Evolutionary conservation across 2,797 vertebrate genomes (phyloP), one percentile per base, ranked within the genome.

Genomic region (Falco peregrinus): DNA sequence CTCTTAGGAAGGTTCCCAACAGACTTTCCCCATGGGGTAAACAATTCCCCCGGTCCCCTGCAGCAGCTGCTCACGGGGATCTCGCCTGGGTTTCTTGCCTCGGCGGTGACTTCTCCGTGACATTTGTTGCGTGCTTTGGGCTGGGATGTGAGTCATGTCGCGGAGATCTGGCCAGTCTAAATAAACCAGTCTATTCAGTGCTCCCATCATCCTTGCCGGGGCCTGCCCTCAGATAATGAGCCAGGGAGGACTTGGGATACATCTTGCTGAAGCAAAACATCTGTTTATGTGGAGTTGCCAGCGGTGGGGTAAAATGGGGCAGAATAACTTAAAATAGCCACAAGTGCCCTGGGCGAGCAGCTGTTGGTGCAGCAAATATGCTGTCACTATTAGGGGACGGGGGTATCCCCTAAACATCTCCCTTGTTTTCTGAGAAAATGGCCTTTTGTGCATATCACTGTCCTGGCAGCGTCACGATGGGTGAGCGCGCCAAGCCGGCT

Each of bases 81-180:
- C 65, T 94, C 9, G 0, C 39, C 24, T 33, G 67, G 35, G 1
- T 84, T 79, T 70, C 75, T 87, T 63, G 64, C 60, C 75, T 71
- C 1, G 0, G 61, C 0, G 0, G 71, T 89, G 93, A 60, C 94
- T 94, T 83, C 79, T 85, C 89, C 0, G 0, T 85, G 91, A 90
- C 84, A 89, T 53, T 75, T 48, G 51, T 2, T 84, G 86, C 45
- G 1, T 45, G 68, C 65, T 93, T 37, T 0, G 5, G 81, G 65
- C 69, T 73, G 91, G 89, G 91, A 47, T 5, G 25, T 95, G 92
- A 96, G 84, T 95, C 96, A 93, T 0, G 31, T 63, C 5, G 1
- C 3, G 54, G 91, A 75, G 91, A 39, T 78, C 41, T 31, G 92
- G 93, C 90, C 95, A 96, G 96, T 89, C 95, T 90, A 95, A 96